phyloP scores from a whole-genome alignment of 2,113 vertebrate species.

The Hemiprocne comata region DNA sequence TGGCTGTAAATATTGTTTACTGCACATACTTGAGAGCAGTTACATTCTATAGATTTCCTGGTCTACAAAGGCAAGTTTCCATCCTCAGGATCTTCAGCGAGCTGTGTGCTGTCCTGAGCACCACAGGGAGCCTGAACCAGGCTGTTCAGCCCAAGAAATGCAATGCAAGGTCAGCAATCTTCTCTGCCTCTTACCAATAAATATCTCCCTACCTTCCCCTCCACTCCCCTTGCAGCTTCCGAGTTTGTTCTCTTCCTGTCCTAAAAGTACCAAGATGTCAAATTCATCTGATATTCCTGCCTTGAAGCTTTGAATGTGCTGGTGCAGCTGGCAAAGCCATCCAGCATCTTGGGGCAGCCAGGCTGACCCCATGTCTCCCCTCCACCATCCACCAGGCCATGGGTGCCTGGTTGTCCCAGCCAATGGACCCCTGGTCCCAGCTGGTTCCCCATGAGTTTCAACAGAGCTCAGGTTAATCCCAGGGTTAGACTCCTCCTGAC shows the following conservation, averaged over 20 bases:
- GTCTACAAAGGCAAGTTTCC: background rate
- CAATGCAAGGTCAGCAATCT: background rate
- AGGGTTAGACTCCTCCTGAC: background rate
- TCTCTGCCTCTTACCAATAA: background rate
- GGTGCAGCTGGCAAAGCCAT: too few relatives aligned
- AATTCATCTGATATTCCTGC: background rate
- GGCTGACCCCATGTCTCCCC: background rate
- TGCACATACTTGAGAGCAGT: background rate
- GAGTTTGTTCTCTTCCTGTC: background rate
- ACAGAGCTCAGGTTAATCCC: background rate
- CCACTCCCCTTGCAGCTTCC: background rate
- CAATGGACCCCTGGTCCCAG: background rate
- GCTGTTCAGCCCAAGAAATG: background rate
- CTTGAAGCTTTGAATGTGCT: background rate
- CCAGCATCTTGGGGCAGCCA: background rate
- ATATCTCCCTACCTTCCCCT: background rate
- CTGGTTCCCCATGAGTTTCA: background rate
- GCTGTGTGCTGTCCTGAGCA: background rate
- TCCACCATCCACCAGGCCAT: rapidly evolving
- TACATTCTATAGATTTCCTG: background rate
- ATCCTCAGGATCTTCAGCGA: background rate
- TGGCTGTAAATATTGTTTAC: background rate
- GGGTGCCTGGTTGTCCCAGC: rapidly evolving
- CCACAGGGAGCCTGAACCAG: rapidly evolving
- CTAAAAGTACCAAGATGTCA: rapidly evolving